Evolutionary conservation across 2,888 invertebrate genomes (phyloP).

Genomic region (Cremastobaeus sp.): DNA sequence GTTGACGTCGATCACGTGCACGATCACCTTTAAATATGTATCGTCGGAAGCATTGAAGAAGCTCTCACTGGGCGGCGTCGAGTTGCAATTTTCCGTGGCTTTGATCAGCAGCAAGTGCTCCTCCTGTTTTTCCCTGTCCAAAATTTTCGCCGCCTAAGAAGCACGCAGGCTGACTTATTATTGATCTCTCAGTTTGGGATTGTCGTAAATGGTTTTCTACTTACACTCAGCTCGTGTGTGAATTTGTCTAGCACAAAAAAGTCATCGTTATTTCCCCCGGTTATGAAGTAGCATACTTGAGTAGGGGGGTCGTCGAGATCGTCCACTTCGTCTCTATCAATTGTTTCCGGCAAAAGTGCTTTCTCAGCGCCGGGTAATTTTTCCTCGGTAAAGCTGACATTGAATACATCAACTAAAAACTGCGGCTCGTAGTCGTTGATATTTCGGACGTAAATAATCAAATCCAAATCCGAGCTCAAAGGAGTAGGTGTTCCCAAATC

Average conservation of each 20-base stretch:
- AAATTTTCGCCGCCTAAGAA: conserved; percentile 81
- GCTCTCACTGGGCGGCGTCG: conserved; percentile 81
- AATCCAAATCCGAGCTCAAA: conserved; percentile 90
- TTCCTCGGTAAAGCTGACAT: conserved; percentile 85
- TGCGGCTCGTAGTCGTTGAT: conserved; percentile 94
- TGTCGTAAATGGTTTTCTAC: no score
- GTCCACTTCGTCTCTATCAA: conserved; percentile 91
- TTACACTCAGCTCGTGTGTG: conserved; percentile 85
- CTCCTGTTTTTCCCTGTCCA: conserved; percentile 87
- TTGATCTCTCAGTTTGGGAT: no score
- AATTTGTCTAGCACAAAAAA: conserved; percentile 86
- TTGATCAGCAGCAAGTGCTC: conserved; percentile 86
- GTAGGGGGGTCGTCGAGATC: conserved; percentile 89
- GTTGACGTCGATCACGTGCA: conserved; percentile 90
- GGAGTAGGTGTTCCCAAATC: conserved; percentile 93
- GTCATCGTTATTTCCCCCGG: conserved; percentile 88
- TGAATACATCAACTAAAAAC: conserved; percentile 86
- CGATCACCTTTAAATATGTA: conserved; percentile 84
- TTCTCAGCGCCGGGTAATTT: conserved; percentile 83
- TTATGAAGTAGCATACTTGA: conserved; percentile 94
- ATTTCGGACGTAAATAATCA: conserved; percentile 92
- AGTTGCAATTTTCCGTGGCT: conserved; percentile 90
- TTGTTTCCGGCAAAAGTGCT: conserved; percentile 86
- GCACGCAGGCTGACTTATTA: no score
- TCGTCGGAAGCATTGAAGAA: conserved; percentile 82